Evolutionary conservation across 1,140 invertebrate species (phyloP).

Genomic region (Mylabris phalerata): DNA sequence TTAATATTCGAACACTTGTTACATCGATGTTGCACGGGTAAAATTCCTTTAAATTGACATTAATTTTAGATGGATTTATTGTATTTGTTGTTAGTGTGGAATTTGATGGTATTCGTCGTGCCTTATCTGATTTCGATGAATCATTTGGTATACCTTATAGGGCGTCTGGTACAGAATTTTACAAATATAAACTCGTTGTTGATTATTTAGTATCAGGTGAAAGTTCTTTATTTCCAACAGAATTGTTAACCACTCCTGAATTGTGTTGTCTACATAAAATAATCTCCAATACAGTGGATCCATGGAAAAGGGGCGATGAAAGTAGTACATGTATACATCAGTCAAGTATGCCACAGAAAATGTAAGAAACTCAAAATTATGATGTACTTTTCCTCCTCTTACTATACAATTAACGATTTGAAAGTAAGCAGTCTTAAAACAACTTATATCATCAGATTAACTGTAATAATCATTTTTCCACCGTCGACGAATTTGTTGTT

Average conservation of each 20-base stretch:
- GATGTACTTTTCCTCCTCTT: too few relatives aligned
- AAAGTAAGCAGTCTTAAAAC: too few relatives aligned
- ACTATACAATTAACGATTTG: too few relatives aligned
- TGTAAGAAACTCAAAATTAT: neutral
- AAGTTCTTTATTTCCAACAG: conserved; percentile 41
- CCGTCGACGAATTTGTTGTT: too few relatives aligned
- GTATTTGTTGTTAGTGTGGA: conserved; percentile 45
- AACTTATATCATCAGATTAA: too few relatives aligned
- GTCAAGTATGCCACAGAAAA: neutral
- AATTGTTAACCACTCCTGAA: conserved; percentile 45
- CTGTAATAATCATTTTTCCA: too few relatives aligned
- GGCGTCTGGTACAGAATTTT: conserved; percentile 52
- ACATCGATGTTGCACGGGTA: conserved; percentile 50
- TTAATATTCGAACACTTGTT: conserved; percentile 47
- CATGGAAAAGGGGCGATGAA: conserved; percentile 48
- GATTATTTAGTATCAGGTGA: conserved; percentile 52
- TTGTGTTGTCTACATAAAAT: conserved; percentile 53
- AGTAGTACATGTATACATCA: conserved; percentile 15
- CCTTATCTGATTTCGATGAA: conserved; percentile 41
- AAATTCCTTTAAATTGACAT: neutral
- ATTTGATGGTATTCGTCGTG: conserved; percentile 54
- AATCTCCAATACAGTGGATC: conserved; percentile 51
- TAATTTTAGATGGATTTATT: too few relatives aligned
- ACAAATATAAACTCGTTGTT: conserved; percentile 52
- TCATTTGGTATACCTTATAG: conserved; percentile 50